Evolutionary conservation across 35 echinoderm and acorn worm genomes (phyloP).

Genomic region (Heliocidaris erythrogramma): DNA sequence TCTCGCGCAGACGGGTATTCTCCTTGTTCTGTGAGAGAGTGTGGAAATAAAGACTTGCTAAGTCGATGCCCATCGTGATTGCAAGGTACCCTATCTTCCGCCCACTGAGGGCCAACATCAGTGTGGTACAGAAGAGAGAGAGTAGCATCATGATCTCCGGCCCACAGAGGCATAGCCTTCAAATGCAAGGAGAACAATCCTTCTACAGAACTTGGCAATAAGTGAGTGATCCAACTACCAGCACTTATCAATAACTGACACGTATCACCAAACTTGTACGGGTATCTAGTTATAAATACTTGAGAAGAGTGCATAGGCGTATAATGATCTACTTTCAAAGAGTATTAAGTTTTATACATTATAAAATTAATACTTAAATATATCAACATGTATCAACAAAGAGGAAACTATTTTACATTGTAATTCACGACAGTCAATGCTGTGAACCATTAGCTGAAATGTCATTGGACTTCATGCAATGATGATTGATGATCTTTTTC

Average conservation of each 20-base stretch:
- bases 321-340: no score
- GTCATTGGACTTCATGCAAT: no score
- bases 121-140: background rate
- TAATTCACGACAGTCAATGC: background rate
- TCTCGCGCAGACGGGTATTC: background rate
- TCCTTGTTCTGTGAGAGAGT: slow-evolving; percentile 37
- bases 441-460: no score
- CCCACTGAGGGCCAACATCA: background rate
- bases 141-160: background rate
- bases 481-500: no score
- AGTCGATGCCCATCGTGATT: background rate
- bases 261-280: background rate
- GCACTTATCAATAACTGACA: background rate
- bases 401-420: background rate
- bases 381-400: no score
- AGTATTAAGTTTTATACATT: no score
- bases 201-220: no score
- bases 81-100: background rate
- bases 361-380: no score
- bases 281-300: background rate
- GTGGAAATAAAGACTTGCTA: background rate
- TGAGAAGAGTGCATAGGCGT: background rate
- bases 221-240: background rate
- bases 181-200: background rate
- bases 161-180: background rate